Evolutionary conservation across 2,888 invertebrate genomes (phyloP).

Genomic region (Oxycera nigricornis): DNA sequence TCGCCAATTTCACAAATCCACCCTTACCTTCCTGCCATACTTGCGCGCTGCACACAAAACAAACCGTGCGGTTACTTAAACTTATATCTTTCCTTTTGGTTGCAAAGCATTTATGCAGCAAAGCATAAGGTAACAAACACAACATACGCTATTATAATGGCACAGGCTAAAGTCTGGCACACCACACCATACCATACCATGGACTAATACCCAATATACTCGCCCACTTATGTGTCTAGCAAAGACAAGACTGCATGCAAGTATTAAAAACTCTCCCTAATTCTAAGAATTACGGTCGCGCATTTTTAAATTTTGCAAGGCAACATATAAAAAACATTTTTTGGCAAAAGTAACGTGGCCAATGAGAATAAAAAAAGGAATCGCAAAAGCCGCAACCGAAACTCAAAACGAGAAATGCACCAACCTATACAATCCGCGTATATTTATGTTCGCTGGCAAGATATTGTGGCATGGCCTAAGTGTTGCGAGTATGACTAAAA

Average conservation of each 20-base stretch:
- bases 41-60: not conserved
- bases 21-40: not conserved
- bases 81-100: not conserved
- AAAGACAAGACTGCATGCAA: constrained; percentile 42
- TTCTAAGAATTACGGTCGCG: constrained; percentile 51
- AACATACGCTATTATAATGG: constrained; percentile 31
- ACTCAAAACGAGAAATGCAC: constrained; percentile 14
- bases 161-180: not conserved
- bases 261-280: constrained; percentile 45
- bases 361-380: not conserved
- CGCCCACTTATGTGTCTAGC: constrained; percentile 48
- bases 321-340: constrained; percentile 32
- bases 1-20: not conserved
- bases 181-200: not conserved
- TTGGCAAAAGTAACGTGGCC: constrained; percentile 22
- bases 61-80: not conserved
- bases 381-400: not conserved
- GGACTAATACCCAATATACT: constrained; percentile 1
- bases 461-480: constrained; percentile 1
- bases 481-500: constrained; percentile 4
- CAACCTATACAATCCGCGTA: not conserved
- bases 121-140: constrained; percentile 31
- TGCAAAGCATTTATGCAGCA: constrained; percentile 42
- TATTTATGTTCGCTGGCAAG: not conserved
- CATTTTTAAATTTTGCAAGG: constrained; percentile 46